Percentiles rank a stretch among this genome's conserved stretches.
Conservation (phyloP, 2,113 vertebrate species). For the Chaenogobius annularis region DNA sequence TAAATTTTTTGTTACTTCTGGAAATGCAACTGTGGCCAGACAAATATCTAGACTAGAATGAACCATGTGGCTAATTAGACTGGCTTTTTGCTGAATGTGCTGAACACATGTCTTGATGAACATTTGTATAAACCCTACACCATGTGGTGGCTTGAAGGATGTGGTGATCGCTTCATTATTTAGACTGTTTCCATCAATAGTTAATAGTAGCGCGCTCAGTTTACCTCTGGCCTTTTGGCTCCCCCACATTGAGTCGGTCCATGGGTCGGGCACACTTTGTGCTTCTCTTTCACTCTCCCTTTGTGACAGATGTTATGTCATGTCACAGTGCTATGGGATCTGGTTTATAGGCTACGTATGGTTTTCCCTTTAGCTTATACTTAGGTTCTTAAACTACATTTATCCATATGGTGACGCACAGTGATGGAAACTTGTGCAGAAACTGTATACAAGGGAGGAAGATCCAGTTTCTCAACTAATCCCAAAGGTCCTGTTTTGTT, state of each 20-base stretch:
- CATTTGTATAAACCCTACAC: conserved; percentile 50
- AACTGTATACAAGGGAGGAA: background rate
- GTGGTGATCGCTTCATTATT: conserved; percentile 69
- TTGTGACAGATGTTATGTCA: conserved; percentile 2
- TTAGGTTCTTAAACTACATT: background rate
- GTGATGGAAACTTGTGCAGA: conserved; percentile 9
- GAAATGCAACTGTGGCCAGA: background rate
- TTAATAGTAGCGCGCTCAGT: conserved; percentile 61
- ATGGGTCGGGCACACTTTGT: background rate
- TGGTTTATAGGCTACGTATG: conserved; percentile 4
- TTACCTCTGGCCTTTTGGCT: conserved; percentile 45
- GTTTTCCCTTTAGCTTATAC: background rate
- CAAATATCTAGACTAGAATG: background rate
- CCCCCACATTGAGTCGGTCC: background rate
- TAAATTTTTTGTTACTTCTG: background rate
- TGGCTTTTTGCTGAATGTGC: background rate
- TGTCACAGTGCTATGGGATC: background rate
- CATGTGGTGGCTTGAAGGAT: conserved; percentile 32
- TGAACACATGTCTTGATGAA: conserved; percentile 14
- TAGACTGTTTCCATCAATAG: conserved; percentile 64
- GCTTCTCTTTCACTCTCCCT: conserved; percentile 39
- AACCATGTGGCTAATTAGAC: background rate
- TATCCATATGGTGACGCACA: background rate
- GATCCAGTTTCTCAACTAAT: conserved; percentile 6
- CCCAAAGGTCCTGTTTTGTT: conserved; percentile 10